Percentiles rank a stretch among this genome's conserved stretches.
Conservation (phyloP, 2,113 vertebrate genomes). For the Hemichromis elongatus region DNA sequence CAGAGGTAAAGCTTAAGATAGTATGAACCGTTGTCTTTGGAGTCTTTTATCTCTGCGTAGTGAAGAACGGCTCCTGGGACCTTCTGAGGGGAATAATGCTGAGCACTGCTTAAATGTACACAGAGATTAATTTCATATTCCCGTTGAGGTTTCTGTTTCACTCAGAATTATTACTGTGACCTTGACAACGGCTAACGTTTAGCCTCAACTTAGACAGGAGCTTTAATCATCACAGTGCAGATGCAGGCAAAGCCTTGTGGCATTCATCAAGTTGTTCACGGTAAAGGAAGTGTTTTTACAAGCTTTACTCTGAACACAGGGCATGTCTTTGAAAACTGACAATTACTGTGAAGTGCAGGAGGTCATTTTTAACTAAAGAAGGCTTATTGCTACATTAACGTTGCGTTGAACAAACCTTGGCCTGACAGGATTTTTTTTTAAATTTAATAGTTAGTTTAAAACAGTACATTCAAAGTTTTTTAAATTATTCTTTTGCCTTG, state of each 20-base stretch:
- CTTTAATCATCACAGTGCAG: constrained; percentile 54
- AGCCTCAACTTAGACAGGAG: constrained; percentile 27
- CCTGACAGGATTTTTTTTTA: neutral
- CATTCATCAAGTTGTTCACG: constrained; percentile 9
- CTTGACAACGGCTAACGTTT: constrained; percentile 55
- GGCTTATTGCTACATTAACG: neutral
- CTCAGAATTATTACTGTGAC: constrained; percentile 52
- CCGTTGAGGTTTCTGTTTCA: constrained; percentile 51
- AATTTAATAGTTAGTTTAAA: neutral
- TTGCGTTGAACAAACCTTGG: neutral
- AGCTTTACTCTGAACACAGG: constrained; percentile 13
- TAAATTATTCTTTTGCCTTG: neutral
- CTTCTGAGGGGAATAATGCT: constrained; percentile 44
- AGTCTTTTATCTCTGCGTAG: constrained; percentile 52
- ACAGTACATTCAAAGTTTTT: neutral
- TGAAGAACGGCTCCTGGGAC: constrained; percentile 32
- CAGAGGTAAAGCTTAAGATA: constrained; percentile 28
- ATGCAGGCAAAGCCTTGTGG: constrained; percentile 22
- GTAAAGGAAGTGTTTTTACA: constrained; percentile 14
- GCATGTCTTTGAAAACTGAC: constrained; percentile 3
- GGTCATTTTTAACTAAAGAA: neutral
- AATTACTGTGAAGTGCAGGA: neutral
- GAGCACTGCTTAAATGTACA: constrained; percentile 46
- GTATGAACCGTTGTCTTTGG: constrained; percentile 36
- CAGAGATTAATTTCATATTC: constrained; percentile 63